Conservation (phyloP, 2,113 vertebrate genomes). For the Rhinolophus sinicus region DNA sequence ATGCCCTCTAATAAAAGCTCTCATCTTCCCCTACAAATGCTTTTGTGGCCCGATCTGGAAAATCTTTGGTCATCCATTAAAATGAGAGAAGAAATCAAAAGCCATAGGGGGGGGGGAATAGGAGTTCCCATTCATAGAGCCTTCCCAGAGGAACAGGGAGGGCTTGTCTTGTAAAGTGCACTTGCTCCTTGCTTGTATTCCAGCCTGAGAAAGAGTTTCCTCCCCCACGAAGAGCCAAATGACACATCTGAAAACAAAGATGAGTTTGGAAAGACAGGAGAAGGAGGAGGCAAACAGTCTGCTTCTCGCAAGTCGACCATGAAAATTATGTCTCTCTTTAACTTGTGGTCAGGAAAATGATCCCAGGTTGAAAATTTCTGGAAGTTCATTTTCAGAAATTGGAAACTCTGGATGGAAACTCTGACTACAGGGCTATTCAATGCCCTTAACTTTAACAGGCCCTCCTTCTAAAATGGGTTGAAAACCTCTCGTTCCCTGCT, state of each 20-base stretch:
- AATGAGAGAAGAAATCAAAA: not conserved
- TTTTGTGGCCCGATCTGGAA: not conserved
- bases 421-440: not conserved
- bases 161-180: not conserved
- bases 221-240: not conserved
- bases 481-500: not conserved
- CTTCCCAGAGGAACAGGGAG: not conserved
- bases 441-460: not conserved
- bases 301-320: not conserved
- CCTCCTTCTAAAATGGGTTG: not conserved
- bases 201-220: not conserved
- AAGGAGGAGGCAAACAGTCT: not conserved
- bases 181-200: not conserved
- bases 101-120: too few species aligned
- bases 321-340: not conserved
- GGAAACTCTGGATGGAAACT: not conserved
- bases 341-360: not conserved
- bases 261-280: not conserved
- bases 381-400: too few species aligned
- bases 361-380: not conserved
- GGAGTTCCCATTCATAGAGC: too few species aligned
- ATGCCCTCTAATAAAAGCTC: not conserved
- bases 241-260: not conserved
- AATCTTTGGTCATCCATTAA: not conserved
- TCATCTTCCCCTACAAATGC: not conserved